phyloP scores from a whole-genome alignment of 2,888 invertebrate species.

The Noctua janthina region DNA sequence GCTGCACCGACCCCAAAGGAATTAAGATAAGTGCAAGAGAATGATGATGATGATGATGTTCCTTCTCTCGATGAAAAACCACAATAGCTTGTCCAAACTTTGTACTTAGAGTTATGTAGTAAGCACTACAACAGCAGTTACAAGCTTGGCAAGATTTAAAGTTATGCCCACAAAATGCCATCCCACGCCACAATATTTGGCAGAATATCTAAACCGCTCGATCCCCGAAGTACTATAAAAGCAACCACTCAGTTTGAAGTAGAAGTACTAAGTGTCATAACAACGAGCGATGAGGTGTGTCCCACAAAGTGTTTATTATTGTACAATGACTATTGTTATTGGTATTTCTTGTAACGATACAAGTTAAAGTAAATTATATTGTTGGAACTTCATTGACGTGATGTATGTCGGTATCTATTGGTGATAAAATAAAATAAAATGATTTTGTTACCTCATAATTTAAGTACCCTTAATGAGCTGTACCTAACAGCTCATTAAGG shows the following conservation, averaged over 20 bases:
- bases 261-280: not conserved
- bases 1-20: too few species aligned
- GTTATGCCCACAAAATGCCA: not conserved
- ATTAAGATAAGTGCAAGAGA: too few species aligned
- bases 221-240: conserved; percentile 24
- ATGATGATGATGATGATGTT: too few species aligned
- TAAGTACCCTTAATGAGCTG: too few species aligned
- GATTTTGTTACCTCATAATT: too few species aligned
- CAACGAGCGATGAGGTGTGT: not conserved
- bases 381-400: too few species aligned
- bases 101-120: not conserved
- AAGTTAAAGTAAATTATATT: too few species aligned
- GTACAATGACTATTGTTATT: not conserved
- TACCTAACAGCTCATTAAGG: too few species aligned
- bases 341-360: too few species aligned
- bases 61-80: not conserved
- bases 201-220: not conserved
- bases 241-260: conserved; percentile 1
- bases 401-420: too few species aligned
- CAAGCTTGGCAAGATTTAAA: conserved; percentile 9
- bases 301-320: not conserved
- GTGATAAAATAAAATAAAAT: too few species aligned
- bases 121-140: not conserved
- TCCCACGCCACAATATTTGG: not conserved
- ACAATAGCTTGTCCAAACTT: not conserved